Evolutionary conservation across 2,888 invertebrate genomes (phyloP).

Genomic region (Trilocha varians): DNA sequence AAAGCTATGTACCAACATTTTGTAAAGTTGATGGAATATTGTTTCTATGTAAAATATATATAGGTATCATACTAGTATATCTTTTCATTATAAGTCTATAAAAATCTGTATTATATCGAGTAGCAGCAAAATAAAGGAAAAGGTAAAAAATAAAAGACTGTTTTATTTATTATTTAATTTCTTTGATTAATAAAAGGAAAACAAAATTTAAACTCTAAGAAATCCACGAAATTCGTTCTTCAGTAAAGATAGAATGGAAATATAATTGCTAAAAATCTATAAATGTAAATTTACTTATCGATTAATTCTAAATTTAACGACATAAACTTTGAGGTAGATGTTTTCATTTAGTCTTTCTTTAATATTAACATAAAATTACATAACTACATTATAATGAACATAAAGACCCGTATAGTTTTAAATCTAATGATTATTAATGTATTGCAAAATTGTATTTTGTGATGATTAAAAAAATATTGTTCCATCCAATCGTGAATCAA

Average conservation of each 20-base stretch:
- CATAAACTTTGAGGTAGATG: constrained; percentile 71
- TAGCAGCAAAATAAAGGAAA: neutral
- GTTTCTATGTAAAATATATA: no score
- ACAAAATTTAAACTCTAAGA: constrained; percentile 68
- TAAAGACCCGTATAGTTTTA: constrained; percentile 35
- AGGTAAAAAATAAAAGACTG: constrained; percentile 21
- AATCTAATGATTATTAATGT: neutral
- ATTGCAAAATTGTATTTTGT: neutral
- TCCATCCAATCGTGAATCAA: neutral
- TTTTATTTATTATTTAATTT: constrained; percentile 52
- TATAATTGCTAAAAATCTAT: constrained; percentile 56
- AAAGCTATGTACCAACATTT: no score
- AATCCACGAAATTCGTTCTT: constrained; percentile 51
- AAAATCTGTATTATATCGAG: no score
- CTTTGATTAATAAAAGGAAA: constrained; percentile 58
- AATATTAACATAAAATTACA: constrained; percentile 51
- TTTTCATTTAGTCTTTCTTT: constrained; percentile 66
- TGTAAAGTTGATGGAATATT: no score
- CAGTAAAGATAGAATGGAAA: constrained; percentile 45
- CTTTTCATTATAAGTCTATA: no score
- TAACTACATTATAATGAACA: constrained; percentile 37
- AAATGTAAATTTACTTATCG: constrained; percentile 61
- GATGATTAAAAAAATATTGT: neutral
- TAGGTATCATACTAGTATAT: no score
- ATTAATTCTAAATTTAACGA: constrained; percentile 59